phyloP scores from a whole-genome alignment of 1,140 invertebrate species.

The Potamilus streckersoni region DNA sequence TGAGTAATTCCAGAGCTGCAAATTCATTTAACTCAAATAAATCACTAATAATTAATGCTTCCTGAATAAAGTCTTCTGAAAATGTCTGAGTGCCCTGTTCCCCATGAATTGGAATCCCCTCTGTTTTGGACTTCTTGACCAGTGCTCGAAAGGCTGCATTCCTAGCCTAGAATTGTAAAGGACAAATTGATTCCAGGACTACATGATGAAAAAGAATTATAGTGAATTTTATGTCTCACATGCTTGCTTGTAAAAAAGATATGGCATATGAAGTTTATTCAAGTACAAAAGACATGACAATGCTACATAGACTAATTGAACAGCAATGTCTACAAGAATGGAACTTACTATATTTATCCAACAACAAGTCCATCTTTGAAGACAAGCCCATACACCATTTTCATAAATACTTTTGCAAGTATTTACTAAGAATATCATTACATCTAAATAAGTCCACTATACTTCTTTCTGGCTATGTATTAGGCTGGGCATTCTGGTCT shows the following conservation, averaged over 20 bases:
- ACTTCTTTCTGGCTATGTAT: too few species aligned
- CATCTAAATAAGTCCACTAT: too few species aligned
- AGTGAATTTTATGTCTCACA: not conserved
- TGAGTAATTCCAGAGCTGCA: slow-evolving; percentile 87
- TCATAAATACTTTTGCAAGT: too few species aligned
- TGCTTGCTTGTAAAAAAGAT: not conserved
- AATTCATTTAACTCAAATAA: slow-evolving; percentile 96
- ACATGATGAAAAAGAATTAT: not conserved
- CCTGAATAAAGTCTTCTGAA: slow-evolving; percentile 87
- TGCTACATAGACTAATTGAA: too few species aligned
- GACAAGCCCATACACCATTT: too few species aligned
- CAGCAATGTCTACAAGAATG: too few species aligned
- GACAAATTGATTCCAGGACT: too few species aligned
- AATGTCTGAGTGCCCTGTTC: slow-evolving; percentile 82
- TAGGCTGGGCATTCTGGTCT: too few species aligned
- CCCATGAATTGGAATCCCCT: slow-evolving; percentile 82
- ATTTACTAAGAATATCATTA: too few species aligned
- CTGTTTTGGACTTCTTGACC: slow-evolving; percentile 82
- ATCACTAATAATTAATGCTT: slow-evolving; percentile 91
- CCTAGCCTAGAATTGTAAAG: slow-evolving; percentile 74
- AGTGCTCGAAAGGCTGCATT: slow-evolving; percentile 82
- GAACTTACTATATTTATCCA: too few species aligned
- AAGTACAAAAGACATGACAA: not conserved
- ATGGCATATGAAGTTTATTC: not conserved
- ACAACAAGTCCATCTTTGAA: too few species aligned